phyloP scores from a whole-genome alignment of 2,113 vertebrate genomes.

The Setophaga kirtlandii region DNA sequence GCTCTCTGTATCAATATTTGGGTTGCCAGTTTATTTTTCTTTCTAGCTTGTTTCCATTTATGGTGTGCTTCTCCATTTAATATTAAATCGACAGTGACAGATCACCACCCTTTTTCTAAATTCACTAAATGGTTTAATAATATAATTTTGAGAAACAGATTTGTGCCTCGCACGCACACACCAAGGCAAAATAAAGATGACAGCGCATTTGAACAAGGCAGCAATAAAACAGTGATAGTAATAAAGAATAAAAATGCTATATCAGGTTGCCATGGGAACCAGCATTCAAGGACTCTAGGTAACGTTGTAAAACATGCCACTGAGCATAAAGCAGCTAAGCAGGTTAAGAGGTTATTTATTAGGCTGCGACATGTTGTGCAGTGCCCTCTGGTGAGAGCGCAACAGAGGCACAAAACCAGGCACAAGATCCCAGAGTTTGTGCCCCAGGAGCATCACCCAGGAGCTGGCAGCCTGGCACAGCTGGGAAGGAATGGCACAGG shows the following conservation, averaged over 20 bases:
- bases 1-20: conserved; percentile 17
- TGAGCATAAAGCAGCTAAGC: conserved; percentile 72
- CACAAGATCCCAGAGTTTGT: neutral
- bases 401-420: neutral
- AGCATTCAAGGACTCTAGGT: conserved; percentile 75
- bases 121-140: conserved; percentile 52
- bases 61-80: neutral
- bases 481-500: rapidly evolving
- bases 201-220: conserved; percentile 67
- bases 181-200: conserved; percentile 69
- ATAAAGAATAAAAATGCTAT: conserved; percentile 75
- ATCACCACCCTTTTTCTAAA: conserved; percentile 25
- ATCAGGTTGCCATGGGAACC: conserved; percentile 71
- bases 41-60: conserved; percentile 34
- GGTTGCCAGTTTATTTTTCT: neutral
- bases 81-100: conserved; percentile 51
- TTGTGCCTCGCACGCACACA: neutral
- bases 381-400: conserved; percentile 71
- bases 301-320: conserved; percentile 71
- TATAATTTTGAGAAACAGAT: conserved; percentile 57
- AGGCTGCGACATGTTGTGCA: conserved; percentile 60
- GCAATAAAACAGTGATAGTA: conserved; percentile 73
- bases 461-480: neutral
- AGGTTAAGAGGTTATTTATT: conserved; percentile 76
- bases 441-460: rapidly evolving